phyloP scores from a whole-genome alignment of 2,797 vertebrate species.

The Sebastes paucispinis region DNA sequence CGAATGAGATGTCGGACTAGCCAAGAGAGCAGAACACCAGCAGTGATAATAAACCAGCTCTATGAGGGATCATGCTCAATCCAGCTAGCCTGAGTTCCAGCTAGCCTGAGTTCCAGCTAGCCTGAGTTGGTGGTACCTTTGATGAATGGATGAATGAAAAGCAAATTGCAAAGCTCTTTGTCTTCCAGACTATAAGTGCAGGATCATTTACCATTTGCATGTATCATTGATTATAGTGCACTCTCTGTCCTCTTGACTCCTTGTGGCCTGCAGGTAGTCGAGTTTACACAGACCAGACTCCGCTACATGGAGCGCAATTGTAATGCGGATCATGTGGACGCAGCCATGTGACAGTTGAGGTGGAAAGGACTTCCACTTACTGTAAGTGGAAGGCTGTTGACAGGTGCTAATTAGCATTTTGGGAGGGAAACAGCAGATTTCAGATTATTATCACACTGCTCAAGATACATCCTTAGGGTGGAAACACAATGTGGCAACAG shows the following conservation, averaged over 20 bases:
- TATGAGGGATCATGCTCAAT: conserved; percentile 18
- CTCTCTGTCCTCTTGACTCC: neutral
- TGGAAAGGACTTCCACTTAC: neutral
- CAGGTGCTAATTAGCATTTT: neutral
- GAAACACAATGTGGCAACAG: neutral
- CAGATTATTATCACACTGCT: neutral
- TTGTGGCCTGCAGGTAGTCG: neutral
- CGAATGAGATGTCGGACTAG: conserved; percentile 57
- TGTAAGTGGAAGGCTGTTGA: neutral
- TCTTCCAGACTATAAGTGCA: neutral
- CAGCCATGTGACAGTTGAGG: neutral
- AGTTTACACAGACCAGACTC: neutral
- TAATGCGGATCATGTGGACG: neutral
- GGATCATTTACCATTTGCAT: neutral
- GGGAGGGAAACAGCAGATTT: neutral
- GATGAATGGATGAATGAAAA: neutral
- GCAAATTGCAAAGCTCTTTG: neutral
- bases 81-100: neutral
- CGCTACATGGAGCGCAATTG: neutral
- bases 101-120: neutral
- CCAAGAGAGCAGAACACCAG: conserved; percentile 37
- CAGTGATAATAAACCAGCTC: conserved; percentile 40
- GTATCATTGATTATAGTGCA: neutral
- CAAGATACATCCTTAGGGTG: neutral
- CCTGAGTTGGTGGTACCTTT: neutral